Conservation (phyloP, 2,888 invertebrate genomes). For the Halictus ligatus region DNA sequence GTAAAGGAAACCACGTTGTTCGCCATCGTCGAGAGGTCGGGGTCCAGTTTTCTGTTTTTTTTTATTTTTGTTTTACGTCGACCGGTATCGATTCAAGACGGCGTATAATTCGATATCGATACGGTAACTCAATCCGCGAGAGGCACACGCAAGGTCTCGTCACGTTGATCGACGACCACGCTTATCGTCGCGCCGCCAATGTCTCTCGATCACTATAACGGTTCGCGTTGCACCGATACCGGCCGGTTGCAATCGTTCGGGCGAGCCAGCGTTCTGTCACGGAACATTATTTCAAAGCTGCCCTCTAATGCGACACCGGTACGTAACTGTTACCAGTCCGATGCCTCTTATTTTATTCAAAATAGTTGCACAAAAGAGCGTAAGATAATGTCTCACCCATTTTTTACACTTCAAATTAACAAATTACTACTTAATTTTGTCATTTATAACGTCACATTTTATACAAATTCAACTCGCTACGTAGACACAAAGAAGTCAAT, state of each 20-base stretch:
- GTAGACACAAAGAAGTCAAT: too few species aligned
- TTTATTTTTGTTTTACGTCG: background rate
- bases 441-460: too few species aligned
- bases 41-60: conserved; percentile 66
- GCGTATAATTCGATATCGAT: conserved; percentile 84
- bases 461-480: too few species aligned
- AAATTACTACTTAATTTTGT: too few species aligned
- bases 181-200: conserved; percentile 45
- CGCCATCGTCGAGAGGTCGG: conserved; percentile 26
- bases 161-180: conserved; percentile 63
- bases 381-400: too few species aligned
- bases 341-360: background rate
- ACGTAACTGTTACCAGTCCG: background rate
- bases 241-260: conserved; percentile 34
- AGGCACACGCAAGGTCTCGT: conserved; percentile 69
- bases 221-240: conserved; percentile 52
- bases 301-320: conserved; percentile 21
- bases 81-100: conserved; percentile 81
- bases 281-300: conserved; percentile 55
- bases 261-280: conserved; percentile 58
- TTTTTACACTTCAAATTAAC: too few species aligned
- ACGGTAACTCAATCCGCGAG: conserved; percentile 74
- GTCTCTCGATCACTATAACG: conserved; percentile 47
- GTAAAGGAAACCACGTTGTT: background rate
- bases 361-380: too few species aligned